Percentiles rank a stretch among this genome's conserved stretches.
Evolutionary conservation across 2,797 vertebrate species (phyloP).

Genomic region (Linurgus olivaceus): DNA sequence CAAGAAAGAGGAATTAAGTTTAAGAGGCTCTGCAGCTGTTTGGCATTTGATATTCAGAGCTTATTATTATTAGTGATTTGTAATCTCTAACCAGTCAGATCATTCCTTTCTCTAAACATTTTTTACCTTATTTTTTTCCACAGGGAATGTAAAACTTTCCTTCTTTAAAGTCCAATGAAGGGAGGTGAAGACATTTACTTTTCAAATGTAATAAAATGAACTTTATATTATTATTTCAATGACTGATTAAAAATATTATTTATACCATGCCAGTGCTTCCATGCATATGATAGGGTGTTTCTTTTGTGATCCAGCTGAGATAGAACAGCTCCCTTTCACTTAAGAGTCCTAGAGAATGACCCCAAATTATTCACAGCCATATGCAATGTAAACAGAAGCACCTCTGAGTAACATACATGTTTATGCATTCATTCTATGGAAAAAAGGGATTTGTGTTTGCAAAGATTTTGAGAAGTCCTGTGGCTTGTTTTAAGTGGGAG

Average conservation of each 20-base stretch:
- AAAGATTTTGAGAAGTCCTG: not conserved
- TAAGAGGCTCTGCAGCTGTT: slow-evolving; percentile 66
- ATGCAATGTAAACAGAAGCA: slow-evolving; percentile 43
- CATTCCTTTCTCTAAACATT: slow-evolving; percentile 34
- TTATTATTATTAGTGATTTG: slow-evolving; percentile 63
- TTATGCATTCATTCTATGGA: not conserved
- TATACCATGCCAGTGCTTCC: not conserved
- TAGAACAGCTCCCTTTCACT: slow-evolving; percentile 39
- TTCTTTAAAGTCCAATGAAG: slow-evolving; percentile 40
- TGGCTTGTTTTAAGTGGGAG: not conserved
- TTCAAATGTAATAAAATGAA: slow-evolving; percentile 60
- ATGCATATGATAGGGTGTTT: slow-evolving; percentile 63
- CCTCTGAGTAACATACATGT: not conserved
- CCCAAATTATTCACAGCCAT: slow-evolving; percentile 27
- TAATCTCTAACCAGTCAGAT: slow-evolving; percentile 54
- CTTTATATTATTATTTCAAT: slow-evolving; percentile 63
- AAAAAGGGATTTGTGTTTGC: not conserved
- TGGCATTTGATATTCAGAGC: slow-evolving; percentile 50
- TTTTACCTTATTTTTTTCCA: slow-evolving; percentile 58
- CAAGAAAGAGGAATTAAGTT: slow-evolving; percentile 44
- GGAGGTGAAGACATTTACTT: slow-evolving; percentile 58
- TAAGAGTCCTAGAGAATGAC: not conserved
- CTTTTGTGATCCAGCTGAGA: slow-evolving; percentile 63
- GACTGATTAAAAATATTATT: slow-evolving; percentile 63
- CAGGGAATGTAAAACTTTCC: slow-evolving; percentile 46